Percentiles rank a stretch among this genome's conserved stretches.
phyloP scores from a whole-genome alignment of 1,140 invertebrate genomes.

The Danaus melanippus region DNA sequence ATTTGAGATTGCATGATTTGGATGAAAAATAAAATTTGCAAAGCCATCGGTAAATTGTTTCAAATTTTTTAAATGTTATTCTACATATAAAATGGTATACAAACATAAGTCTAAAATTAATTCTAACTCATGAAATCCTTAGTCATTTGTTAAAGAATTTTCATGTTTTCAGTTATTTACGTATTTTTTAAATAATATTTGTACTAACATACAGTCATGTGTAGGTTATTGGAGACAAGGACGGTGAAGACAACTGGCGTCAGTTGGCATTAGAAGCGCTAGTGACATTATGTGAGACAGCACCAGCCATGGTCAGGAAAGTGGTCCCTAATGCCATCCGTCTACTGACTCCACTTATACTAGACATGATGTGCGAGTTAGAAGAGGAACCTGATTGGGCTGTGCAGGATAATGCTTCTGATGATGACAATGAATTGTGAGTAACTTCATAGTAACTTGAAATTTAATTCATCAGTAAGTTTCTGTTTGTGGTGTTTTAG shows the following conservation, averaged over 20 bases:
- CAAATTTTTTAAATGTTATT: too few species aligned
- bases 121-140: too few species aligned
- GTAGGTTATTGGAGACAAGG: conserved; percentile 72
- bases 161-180: too few species aligned
- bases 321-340: conserved; percentile 86
- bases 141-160: too few species aligned
- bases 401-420: conserved; percentile 81
- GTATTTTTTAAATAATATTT: too few species aligned
- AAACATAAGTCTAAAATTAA: too few species aligned
- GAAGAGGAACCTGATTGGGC: conserved; percentile 94
- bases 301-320: conserved; percentile 96
- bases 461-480: conserved; percentile 29
- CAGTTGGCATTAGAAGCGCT: conserved; percentile 95
- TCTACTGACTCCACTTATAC: conserved; percentile 83
- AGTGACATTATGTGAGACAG: conserved; percentile 95
- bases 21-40: too few species aligned
- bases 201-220: neutral
- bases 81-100: too few species aligned
- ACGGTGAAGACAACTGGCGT: conserved; percentile 88
- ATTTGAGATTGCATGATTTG: too few species aligned
- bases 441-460: conserved; percentile 15
- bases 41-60: too few species aligned
- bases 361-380: conserved; percentile 97
- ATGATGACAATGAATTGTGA: conserved; percentile 86
- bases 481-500: conserved; percentile 30